A percentile compares a stretch with the other conserved stretches of the same genome.
phyloP scores from a whole-genome alignment of 1,140 invertebrate genomes.

The Bombus waltoni region DNA sequence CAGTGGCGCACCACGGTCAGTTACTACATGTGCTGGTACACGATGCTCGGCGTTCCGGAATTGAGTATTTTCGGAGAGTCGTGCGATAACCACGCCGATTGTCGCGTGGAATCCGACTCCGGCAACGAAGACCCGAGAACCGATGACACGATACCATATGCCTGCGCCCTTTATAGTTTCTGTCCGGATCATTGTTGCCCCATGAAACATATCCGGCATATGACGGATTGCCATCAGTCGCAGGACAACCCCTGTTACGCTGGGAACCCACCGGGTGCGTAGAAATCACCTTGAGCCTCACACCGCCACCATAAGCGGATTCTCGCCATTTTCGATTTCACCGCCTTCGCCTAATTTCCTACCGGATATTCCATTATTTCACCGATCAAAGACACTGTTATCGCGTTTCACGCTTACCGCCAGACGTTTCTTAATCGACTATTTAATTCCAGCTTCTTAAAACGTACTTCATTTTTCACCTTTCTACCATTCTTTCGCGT shows the following conservation, averaged over 20 bases:
- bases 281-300: background rate
- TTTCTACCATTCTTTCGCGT: too few relatives aligned
- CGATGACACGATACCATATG: conserved; percentile 83
- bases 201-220: conserved; percentile 79
- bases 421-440: background rate
- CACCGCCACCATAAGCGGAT: conserved; percentile 32
- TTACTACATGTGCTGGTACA: conserved; percentile 88
- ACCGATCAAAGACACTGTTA: background rate
- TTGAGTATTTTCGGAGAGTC: conserved; percentile 82
- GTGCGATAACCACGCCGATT: conserved; percentile 86
- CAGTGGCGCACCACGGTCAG: conserved; percentile 85
- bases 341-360: conserved; percentile 3
- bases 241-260: conserved; percentile 81
- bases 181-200: conserved; percentile 87
- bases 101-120: conserved; percentile 75
- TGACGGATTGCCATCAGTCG: conserved; percentile 76
- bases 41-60: conserved; percentile 83
- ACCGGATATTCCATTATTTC: background rate
- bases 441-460: background rate
- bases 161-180: conserved; percentile 86
- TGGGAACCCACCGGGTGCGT: conserved; percentile 69
- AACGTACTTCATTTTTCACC: background rate
- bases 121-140: conserved; percentile 83
- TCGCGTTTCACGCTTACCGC: background rate
- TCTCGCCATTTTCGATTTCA: conserved; percentile 19